Evolutionary conservation across 2,888 invertebrate genomes (phyloP), one percentile per base, ranked within the genome.

Genomic region (Drosophila pseudotalamancana): DNA sequence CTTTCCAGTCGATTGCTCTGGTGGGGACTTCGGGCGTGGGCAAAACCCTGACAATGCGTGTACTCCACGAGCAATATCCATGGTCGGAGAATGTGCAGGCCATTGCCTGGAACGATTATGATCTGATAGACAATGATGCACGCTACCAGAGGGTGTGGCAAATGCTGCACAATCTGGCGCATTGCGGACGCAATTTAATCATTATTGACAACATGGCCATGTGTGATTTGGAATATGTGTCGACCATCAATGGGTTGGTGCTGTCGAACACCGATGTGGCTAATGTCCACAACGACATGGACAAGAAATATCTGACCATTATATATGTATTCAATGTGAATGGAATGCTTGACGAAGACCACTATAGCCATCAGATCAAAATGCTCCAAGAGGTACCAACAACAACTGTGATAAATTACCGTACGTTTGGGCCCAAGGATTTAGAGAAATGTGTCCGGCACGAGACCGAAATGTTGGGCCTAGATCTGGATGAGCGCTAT

Each of bases 151-250:
- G 51, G 3, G 16, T 87, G 9, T 12, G 31, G 9, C 29, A 57
- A 8, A 51, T 82, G 18, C 55, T 87, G 0, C 42, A 63, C 1
- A 66, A 77, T 2, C 46, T 91, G 1, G 80, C 82, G 0, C 69
- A 75, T 5, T 91, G 91, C 60, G 91, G 91, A 0, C 79, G 82
- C 23, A 91, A 91, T 78, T 65, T 91, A 21, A 56, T 91, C 11
- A 51, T 91, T 21, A 88, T 91, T 31, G 91, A 91, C 42, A 89
- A 89, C 50, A 72, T 91, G 59, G 11, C 54, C 0, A 50, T 79
- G 0, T 43, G 56, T 0, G 89, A 91, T 59, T 9, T 56, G 2
- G 63, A 68, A 3, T 72, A 73, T 6, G 75, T 91, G 1, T 9
- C 56, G 1, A 34, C 67, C 9, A 77, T 90, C 4, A 89, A 89